Evolutionary conservation across 2,888 invertebrate species (phyloP), one percentile per base, ranked within the genome.

Genomic region (Troglohyphantes excavatus): DNA sequence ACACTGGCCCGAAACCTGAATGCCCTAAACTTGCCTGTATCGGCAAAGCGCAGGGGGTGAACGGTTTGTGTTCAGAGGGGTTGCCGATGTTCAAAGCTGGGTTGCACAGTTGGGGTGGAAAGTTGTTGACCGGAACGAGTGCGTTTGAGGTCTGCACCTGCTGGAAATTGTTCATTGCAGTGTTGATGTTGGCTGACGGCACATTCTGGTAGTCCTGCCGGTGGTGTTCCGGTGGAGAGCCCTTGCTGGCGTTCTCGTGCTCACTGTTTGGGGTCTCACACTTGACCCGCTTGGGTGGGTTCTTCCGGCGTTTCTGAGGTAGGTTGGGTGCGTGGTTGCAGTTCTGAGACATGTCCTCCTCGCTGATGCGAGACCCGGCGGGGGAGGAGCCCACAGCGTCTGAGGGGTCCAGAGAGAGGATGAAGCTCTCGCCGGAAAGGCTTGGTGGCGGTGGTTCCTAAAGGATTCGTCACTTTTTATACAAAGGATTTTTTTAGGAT

Each of bases 61-160:
- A 91, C 21, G 90, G 86, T 78, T 91, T 91, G 68, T 91, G 90
- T 33, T 91, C 90, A 19, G 87, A 78, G 5, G 90, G 84, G 75
- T 87, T 87, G 53, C 17, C 17, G 17, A 53, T n/a, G 6, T 33
- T 33, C 9, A 33, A 6, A 6, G 33, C 33, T 9, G 33, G 86
- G 23, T 82, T 88, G 29, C 82, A 76, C 21, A 90, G 46, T 26
- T 84, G 85, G 90, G 84, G 65, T 79, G 85, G n/a, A 83, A 68
- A 81, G 53, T 84, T 85, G 3, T 81, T 81, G 29, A 86, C 70
- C 53, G 39, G 13, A 39, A 39, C 39, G 6, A 3, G 39, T 39
- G 7, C 3, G 39, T 3, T 39, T 39, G 39, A 11, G 9, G 39
- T n/a, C n/a, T n/a, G n/a, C n/a, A n/a, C 82, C 33, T 86, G 86